These are phyloP conservation scores for Halichoerus grypus DNA, from an alignment of 2,113 vertebrate genomes.

Conservation along the genomic window DNA sequence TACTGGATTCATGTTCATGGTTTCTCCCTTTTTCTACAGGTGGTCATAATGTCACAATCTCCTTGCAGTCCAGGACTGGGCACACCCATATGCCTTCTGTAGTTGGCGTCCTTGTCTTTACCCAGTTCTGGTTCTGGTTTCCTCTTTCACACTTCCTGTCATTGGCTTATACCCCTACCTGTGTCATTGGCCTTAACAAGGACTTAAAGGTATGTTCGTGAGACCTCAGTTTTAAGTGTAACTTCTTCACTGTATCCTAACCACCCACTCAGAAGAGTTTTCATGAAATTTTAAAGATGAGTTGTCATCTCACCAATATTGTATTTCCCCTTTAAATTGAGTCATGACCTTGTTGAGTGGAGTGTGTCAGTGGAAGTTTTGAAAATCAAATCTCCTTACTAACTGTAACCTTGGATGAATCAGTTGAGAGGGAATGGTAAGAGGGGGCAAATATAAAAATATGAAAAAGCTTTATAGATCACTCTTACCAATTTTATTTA, in stretches of 20 bases:
- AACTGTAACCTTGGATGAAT: constrained; percentile 8
- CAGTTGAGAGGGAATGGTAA: neutral
- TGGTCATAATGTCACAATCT: constrained; percentile 98
- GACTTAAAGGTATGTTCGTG: constrained; percentile 94
- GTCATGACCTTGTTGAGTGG: neutral
- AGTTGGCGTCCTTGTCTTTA: constrained; percentile 98
- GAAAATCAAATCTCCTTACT: neutral
- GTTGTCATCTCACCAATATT: neutral
- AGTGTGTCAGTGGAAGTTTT: constrained; percentile 7
- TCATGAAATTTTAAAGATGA: constrained; percentile 30
- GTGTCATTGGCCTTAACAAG: constrained; percentile 99
- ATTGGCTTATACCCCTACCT: constrained; percentile 97
- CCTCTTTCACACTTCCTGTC: constrained; percentile 98
- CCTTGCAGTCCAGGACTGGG: constrained; percentile 98
- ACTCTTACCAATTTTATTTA: neutral
- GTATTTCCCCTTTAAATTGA: constrained; percentile 22
- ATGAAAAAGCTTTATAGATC: neutral
- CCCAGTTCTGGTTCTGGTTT: constrained; percentile 99
- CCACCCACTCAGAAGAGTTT: neutral
- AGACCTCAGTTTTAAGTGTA: neutral
- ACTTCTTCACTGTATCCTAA: neutral
- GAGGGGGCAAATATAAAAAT: neutral
- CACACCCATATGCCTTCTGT: constrained; percentile 99
- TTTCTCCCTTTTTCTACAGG: constrained; percentile 87
- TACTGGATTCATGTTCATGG: neutral